Conservation (phyloP, 2,113 vertebrate genomes). For the Neolamprologus tretocephalus region DNA sequence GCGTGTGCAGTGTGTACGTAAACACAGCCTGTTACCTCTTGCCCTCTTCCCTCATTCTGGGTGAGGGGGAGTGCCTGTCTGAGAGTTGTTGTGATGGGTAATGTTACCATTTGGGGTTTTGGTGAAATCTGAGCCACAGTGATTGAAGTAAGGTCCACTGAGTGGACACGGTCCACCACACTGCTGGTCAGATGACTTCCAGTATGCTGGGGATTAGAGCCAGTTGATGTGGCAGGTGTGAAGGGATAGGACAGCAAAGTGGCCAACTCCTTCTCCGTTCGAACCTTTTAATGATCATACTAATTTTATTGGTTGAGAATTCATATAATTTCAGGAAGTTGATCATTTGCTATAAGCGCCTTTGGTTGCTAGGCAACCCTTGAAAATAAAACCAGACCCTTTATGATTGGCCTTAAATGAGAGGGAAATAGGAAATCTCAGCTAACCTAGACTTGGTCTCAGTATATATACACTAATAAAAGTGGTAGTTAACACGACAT, state of each 20-base stretch:
- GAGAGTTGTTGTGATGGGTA: slow-evolving; percentile 36
- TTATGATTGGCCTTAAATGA: background rate
- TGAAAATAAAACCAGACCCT: background rate
- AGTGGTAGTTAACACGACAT: background rate
- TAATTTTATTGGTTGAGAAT: background rate
- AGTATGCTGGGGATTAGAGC: slow-evolving; percentile 68
- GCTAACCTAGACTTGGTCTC: background rate
- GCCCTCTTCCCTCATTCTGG: background rate
- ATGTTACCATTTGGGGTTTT: slow-evolving; percentile 61
- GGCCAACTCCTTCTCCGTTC: background rate
- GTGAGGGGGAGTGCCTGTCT: slow-evolving; percentile 4
- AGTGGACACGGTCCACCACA: slow-evolving; percentile 63
- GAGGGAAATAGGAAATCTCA: background rate
- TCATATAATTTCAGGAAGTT: background rate
- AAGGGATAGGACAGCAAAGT: slow-evolving; percentile 14
- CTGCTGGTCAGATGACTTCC: slow-evolving; percentile 69
- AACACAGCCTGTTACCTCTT: background rate
- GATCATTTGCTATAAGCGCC: background rate
- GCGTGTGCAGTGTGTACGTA: background rate
- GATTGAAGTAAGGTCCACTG: slow-evolving; percentile 61
- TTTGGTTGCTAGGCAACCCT: background rate
- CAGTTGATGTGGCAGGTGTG: slow-evolving; percentile 66
- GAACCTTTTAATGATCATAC: background rate
- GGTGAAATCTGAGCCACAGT: slow-evolving; percentile 62
- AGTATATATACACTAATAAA: background rate